A percentile compares a stretch with the other conserved stretches of the same genome.
Conservation (phyloP, 2,888 invertebrate genomes). For the Trichopoda pennipes region DNA sequence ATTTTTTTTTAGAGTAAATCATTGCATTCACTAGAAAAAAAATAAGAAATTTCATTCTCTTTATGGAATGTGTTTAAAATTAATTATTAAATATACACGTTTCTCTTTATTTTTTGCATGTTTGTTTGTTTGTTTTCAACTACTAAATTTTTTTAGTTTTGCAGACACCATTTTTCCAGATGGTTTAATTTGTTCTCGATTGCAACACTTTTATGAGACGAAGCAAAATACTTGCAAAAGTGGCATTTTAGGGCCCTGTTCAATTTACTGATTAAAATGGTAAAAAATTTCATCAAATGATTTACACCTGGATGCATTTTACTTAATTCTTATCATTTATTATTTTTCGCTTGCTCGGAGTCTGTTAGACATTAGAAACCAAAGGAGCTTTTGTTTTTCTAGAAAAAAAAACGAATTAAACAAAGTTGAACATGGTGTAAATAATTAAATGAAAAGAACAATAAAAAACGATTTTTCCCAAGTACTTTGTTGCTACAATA, state of each 20-base stretch:
- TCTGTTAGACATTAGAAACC: slow-evolving; percentile 25
- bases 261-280: slow-evolving; percentile 49
- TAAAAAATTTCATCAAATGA: slow-evolving; percentile 42
- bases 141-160: slow-evolving; percentile 9
- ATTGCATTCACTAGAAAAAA: no score
- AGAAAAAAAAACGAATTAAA: slow-evolving; percentile 19
- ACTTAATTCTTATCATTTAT: slow-evolving; percentile 31
- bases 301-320: slow-evolving; percentile 52
- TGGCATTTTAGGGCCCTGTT: slow-evolving; percentile 25
- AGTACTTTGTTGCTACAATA: slow-evolving; percentile 9
- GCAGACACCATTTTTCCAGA: slow-evolving; percentile 13
- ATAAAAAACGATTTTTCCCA: slow-evolving; percentile 35
- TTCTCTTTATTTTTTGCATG: no score
- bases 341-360: slow-evolving; percentile 2
- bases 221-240: slow-evolving; percentile 3
- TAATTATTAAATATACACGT: slow-evolving; percentile 2
- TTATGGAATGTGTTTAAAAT: not conserved
- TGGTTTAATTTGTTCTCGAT: slow-evolving; percentile 1
- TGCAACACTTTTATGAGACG: slow-evolving; percentile 25
- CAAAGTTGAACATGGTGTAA: slow-evolving; percentile 48
- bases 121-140: slow-evolving; percentile 5
- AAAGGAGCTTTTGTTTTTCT: not conserved
- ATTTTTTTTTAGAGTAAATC: no score
- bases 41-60: no score
- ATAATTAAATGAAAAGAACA: slow-evolving; percentile 49